These are phyloP conservation scores for Crenuchus spilurus DNA, from an alignment of 2,797 vertebrate species.

Conservation along the genomic window DNA sequence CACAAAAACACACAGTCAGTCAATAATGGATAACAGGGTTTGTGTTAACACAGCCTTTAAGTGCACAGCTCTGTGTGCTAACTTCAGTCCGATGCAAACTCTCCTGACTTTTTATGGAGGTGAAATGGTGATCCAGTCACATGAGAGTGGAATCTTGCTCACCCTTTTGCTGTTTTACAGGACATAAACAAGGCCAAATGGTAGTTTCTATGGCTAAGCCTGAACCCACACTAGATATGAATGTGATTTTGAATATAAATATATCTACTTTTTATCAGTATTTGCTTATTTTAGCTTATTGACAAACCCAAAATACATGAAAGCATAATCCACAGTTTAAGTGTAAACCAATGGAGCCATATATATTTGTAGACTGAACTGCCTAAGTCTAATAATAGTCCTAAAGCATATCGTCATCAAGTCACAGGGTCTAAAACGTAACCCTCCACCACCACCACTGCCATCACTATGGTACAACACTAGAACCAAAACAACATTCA, in stretches of 20 bases:
- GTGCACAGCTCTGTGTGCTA: slow-evolving; percentile 26
- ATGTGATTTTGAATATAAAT: not conserved
- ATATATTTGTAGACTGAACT: slow-evolving; percentile 1
- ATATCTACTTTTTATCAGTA: too few species aligned
- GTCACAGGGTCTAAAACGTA: slow-evolving; percentile 26
- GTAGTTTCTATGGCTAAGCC: not conserved
- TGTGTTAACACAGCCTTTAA: slow-evolving; percentile 39
- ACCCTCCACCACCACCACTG: not conserved
- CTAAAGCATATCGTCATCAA: slow-evolving; percentile 10
- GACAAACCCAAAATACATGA: not conserved
- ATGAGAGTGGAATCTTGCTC: slow-evolving; percentile 29
- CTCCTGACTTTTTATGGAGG: slow-evolving; percentile 52
- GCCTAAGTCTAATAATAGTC: slow-evolving; percentile 28
- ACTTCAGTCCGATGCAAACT: slow-evolving; percentile 20
- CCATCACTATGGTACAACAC: not conserved
- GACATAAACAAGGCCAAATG: not conserved
- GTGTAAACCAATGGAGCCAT: not conserved
- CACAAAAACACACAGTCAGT: not conserved
- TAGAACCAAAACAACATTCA: slow-evolving; percentile 1
- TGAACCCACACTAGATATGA: not conserved
- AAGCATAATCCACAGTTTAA: not conserved
- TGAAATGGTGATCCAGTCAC: slow-evolving; percentile 42
- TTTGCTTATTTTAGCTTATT: too few species aligned
- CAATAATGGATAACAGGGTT: slow-evolving; percentile 35
- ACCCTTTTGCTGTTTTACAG: slow-evolving; percentile 15